Evolutionary conservation across 2,888 invertebrate genomes (phyloP).

Genomic region (Metopia argyrocephala): DNA sequence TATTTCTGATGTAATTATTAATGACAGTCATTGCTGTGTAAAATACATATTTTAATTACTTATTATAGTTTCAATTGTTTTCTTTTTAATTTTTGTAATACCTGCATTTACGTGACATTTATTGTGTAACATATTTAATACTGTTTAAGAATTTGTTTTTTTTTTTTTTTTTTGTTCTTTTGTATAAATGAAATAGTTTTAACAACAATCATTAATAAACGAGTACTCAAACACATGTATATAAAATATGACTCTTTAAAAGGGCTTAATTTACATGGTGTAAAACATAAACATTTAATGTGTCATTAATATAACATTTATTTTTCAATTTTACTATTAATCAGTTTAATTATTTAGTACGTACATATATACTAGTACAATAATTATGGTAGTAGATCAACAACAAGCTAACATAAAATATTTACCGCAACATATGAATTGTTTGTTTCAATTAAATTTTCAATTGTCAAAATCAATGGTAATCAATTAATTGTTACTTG

Average conservation of each 20-base stretch:
- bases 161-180: neutral
- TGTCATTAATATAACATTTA: conserved; percentile 31
- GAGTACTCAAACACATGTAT: neutral
- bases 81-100: neutral
- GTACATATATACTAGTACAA: no score
- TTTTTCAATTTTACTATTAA: neutral
- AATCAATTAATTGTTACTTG: no score
- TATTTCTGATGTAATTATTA: no score
- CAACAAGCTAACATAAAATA: no score
- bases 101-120: neutral
- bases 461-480: no score
- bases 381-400: no score
- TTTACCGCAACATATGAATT: no score
- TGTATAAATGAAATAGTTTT: neutral
- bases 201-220: conserved; percentile 1
- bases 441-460: no score
- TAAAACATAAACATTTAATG: conserved; percentile 35
- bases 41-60: no score
- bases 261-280: neutral
- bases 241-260: neutral
- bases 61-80: neutral
- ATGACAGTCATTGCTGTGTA: no score
- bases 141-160: neutral
- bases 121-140: neutral
- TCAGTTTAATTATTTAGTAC: no score